Conservation (phyloP, 1,140 invertebrate species). For the Danaus melanippus region DNA sequence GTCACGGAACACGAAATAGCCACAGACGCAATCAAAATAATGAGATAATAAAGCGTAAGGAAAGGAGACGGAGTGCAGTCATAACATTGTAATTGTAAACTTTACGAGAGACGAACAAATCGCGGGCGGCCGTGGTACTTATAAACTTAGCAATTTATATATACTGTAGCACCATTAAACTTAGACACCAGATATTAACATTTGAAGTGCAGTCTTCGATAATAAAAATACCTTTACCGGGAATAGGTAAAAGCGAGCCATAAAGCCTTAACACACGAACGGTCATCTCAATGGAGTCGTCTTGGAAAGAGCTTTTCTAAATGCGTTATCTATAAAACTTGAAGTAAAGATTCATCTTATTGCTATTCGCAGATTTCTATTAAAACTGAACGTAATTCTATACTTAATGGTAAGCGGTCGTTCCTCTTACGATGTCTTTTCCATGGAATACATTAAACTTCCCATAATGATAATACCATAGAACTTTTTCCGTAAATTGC, state of each 20-base stretch:
- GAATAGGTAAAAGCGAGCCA: constrained; percentile 1
- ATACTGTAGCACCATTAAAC: constrained; percentile 5
- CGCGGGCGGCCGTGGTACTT: not conserved
- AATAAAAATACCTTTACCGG: constrained; percentile 9
- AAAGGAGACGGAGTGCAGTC: too few relatives aligned
- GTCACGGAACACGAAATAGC: too few relatives aligned
- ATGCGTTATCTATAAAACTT: not conserved
- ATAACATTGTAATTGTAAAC: too few relatives aligned
- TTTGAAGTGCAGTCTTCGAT: constrained; percentile 11
- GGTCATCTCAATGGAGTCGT: constrained; percentile 2
- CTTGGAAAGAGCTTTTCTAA: constrained; percentile 7
- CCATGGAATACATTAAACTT: too few relatives aligned
- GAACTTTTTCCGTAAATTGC: too few relatives aligned
- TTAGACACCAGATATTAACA: too few relatives aligned
- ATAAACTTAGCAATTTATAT: constrained; percentile 11
- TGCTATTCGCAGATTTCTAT: constrained; percentile 15
- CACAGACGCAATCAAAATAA: too few relatives aligned
- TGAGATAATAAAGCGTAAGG: too few relatives aligned
- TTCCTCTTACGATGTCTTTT: too few relatives aligned
- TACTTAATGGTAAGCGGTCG: too few relatives aligned
- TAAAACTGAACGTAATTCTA: constrained; percentile 2
- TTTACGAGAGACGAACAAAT: too few relatives aligned
- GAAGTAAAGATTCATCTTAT: not conserved
- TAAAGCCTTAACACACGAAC: not conserved
- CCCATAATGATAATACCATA: too few relatives aligned